Evolutionary conservation across 2,113 vertebrate genomes (phyloP), one percentile per base, ranked within the genome.

Genomic region (Cairina moschata): DNA sequence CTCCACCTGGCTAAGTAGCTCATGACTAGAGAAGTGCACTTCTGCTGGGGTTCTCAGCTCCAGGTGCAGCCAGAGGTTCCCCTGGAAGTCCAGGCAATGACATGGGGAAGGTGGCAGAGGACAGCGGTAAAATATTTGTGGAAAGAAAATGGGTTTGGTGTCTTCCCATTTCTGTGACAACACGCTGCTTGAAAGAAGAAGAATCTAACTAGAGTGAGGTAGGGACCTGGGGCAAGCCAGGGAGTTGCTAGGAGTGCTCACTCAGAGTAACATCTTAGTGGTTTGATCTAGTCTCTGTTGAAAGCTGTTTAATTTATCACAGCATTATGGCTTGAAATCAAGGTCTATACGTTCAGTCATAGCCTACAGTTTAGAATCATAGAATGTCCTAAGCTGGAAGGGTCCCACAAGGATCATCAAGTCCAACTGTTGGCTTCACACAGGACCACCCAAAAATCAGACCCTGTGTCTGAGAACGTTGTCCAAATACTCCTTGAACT

Each of bases 111-210:
- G 11, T 63, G n/a, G 20, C 22, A 74, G 32, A 60, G 17, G 25
- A 73, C 15, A 46, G 18, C 16, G 23, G 5, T 50, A 82, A 79
- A 83, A n/a, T 23, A 54, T 13, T 54, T 66, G 6, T 60, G 26
- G 88, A 60, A 71, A 40, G 32, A 58, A n/a, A 6, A 22, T 2
- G 4, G 44, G 31, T 4, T 40, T 0, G 0, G 6, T 7, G 5
- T 46, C 40, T 67, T 17, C 21, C 5, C 17, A 14, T 84, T 91
- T 42, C 36, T 42, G 31, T 42, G 16, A 38, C 85, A 67, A 34
- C 38, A 22, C 2, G 2, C 28, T 72, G 25, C 32, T 76, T 2
- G 3, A 66, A 84, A 44, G n/a, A 23, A 55, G 73, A 89, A 67
- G 20, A 17, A 66, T 59, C 26, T 60, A 42, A 3, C 28, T 79